Conservation (phyloP, 2,113 vertebrate genomes). For the Osmerus eperlanus region DNA sequence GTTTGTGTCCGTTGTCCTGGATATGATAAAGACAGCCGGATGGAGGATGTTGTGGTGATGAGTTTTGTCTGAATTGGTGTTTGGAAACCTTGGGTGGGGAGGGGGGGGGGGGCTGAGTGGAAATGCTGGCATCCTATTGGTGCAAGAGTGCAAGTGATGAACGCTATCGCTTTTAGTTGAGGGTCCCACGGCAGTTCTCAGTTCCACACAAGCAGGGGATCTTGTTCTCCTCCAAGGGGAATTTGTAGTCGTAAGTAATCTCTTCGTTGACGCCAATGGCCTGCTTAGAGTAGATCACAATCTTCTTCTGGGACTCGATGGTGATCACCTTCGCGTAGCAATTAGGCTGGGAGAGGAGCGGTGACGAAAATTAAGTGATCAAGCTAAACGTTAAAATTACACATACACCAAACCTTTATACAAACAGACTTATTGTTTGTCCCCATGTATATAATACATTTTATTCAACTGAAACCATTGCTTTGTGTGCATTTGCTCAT, state of each 20-base stretch:
- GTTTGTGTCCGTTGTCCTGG: constrained; percentile 51
- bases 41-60: neutral
- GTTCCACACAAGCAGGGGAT: constrained; percentile 92
- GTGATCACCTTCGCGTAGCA: constrained; percentile 98
- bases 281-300: constrained; percentile 96
- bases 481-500: no score
- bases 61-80: constrained; percentile 12
- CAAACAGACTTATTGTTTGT: no score
- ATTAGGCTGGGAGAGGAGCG: constrained; percentile 77
- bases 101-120: neutral
- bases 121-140: neutral
- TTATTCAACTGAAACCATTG: no score
- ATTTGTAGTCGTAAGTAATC: constrained; percentile 97
- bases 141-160: constrained; percentile 5
- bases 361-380: neutral
- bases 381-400: no score
- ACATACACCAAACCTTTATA: neutral
- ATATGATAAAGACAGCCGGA: constrained; percentile 21
- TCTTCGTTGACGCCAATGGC: constrained; percentile 89
- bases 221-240: constrained; percentile 96
- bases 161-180: constrained; percentile 74
- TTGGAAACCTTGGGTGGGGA: neutral
- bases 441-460: no score
- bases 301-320: constrained; percentile 95
- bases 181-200: constrained; percentile 88